These are phyloP conservation scores for Morinoia aosen DNA, from an alignment of 2,888 invertebrate species.

Conservation along the genomic window DNA sequence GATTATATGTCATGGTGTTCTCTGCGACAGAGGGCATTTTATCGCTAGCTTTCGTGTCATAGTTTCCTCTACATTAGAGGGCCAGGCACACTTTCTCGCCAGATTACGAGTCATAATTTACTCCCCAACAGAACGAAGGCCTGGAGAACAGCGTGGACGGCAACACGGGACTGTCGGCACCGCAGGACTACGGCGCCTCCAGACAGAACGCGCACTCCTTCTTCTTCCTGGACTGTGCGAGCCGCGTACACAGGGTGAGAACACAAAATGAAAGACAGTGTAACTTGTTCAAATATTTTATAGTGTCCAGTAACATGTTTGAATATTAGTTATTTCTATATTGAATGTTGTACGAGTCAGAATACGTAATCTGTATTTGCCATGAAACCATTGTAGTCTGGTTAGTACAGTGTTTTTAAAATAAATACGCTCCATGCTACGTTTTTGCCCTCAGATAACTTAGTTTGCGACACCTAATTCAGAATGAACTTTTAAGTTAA, in stretches of 20 bases:
- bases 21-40: no score
- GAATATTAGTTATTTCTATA: no score
- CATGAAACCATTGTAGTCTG: background rate
- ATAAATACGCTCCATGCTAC: background rate
- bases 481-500: background rate
- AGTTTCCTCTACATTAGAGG: no score
- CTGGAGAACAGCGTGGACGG: background rate
- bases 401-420: background rate
- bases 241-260: background rate
- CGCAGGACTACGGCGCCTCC: constrained; percentile 20
- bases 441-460: background rate
- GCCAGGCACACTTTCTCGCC: background rate
- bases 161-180: background rate
- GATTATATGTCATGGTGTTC: background rate
- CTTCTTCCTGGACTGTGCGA: constrained; percentile 46
- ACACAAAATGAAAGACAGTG: no score
- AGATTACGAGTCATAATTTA: background rate
- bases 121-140: background rate
- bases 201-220: background rate
- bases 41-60: no score
- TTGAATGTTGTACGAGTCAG: no score
- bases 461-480: background rate
- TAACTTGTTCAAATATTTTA: background rate
- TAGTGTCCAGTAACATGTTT: no score
- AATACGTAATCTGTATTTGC: no score